phyloP scores from a whole-genome alignment of 2,113 vertebrate genomes.

The Actenoides lindsayi region DNA sequence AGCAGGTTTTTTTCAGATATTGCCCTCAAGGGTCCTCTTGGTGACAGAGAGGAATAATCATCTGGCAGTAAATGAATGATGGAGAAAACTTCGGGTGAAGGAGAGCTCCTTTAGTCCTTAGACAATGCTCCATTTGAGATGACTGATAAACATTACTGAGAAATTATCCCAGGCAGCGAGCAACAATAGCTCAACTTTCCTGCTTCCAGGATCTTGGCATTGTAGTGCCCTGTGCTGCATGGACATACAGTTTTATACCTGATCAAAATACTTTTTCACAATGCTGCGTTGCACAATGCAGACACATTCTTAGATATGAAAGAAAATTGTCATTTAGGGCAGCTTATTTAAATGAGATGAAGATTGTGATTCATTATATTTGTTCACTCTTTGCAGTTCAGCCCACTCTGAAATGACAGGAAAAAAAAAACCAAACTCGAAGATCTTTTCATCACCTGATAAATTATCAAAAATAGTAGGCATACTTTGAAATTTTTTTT shows the following conservation, averaged over 20 bases:
- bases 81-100: not conserved
- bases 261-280: not conserved
- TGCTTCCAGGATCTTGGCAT: not conserved
- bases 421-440: not conserved
- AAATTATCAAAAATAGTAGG: not conserved
- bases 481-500: not conserved
- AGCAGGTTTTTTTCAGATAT: not conserved
- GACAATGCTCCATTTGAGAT: not conserved
- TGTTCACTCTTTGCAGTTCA: not conserved
- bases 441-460: not conserved
- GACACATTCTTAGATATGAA: not conserved
- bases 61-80: not conserved
- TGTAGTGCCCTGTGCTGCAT: not conserved
- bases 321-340: not conserved
- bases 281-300: not conserved
- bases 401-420: not conserved
- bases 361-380: not conserved
- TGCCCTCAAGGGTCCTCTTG: not conserved
- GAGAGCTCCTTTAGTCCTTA: not conserved
- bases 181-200: not conserved
- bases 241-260: not conserved
- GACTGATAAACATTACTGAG: not conserved
- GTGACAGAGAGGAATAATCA: not conserved
- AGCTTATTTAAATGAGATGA: not conserved
- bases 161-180: not conserved